These are phyloP conservation scores for Armadillidium nasatum DNA, from an alignment of 1,140 invertebrate genomes.

Conservation along the genomic window DNA sequence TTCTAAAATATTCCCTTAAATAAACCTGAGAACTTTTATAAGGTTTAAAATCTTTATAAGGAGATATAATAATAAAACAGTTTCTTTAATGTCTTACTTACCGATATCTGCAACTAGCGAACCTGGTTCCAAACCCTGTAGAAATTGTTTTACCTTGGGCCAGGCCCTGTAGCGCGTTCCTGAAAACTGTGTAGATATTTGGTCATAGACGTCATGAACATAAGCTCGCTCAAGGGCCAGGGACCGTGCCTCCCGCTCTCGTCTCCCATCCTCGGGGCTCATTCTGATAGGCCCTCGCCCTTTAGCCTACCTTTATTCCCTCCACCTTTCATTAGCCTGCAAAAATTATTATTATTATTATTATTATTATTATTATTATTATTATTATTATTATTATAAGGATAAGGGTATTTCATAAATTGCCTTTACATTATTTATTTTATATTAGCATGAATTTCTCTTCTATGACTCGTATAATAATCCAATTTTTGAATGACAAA, in stretches of 20 bases:
- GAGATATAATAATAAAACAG: no score
- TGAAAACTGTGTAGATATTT: constrained; percentile 60
- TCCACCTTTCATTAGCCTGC: background rate
- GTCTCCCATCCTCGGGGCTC: constrained; percentile 45
- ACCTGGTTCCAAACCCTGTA: constrained; percentile 79
- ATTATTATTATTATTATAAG: no score
- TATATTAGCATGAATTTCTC: no score
- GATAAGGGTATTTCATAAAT: no score
- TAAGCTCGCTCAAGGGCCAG: constrained; percentile 87
- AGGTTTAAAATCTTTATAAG: no score
- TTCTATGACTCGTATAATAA: no score
- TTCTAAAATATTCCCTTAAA: no score
- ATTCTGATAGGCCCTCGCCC: constrained; percentile 25
- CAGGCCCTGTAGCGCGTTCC: constrained; percentile 62
- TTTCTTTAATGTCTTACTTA: constrained; percentile 53
- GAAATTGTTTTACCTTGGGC: constrained; percentile 79
- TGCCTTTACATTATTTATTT: no score
- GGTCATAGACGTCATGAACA: constrained; percentile 90
- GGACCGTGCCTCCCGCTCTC: constrained; percentile 64
- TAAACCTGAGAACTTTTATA: no score
- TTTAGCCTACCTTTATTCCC: background rate
- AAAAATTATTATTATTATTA: background rate
- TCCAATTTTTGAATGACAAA: no score
- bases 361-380: no score
- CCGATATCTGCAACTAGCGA: constrained; percentile 89